Evolutionary conservation across 2,797 vertebrate species (phyloP).

Genomic region (Thamnophis elegans): DNA sequence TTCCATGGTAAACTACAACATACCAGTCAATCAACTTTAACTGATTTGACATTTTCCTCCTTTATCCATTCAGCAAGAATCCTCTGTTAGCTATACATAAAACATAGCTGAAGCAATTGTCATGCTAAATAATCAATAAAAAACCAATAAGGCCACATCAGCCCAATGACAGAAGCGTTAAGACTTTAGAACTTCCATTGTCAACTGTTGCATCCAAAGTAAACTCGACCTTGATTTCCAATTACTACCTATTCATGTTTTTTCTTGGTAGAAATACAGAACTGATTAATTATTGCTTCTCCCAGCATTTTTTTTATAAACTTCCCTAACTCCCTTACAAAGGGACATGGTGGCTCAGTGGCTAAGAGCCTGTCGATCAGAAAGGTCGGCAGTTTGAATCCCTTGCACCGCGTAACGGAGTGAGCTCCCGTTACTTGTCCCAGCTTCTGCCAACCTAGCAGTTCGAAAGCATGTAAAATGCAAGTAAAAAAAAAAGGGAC

Average conservation of each 20-base stretch:
- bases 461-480: no score
- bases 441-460: no score
- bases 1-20: background rate
- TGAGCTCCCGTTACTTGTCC: no score
- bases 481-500: no score
- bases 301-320: background rate
- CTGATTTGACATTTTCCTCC: background rate
- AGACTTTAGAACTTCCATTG: background rate
- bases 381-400: no score
- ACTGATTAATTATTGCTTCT: background rate
- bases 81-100: background rate
- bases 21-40: background rate
- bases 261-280: background rate
- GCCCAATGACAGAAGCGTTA: background rate
- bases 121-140: background rate
- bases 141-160: background rate
- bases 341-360: no score
- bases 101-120: background rate
- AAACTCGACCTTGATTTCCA: background rate
- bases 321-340: background rate
- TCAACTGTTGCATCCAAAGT: background rate
- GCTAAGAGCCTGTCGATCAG: no score
- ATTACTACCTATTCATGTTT: background rate
- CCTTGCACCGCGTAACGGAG: no score
- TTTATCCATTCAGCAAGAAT: background rate